Conservation (phyloP, 2,797 vertebrate genomes). For the Brachyalestes nurse region DNA sequence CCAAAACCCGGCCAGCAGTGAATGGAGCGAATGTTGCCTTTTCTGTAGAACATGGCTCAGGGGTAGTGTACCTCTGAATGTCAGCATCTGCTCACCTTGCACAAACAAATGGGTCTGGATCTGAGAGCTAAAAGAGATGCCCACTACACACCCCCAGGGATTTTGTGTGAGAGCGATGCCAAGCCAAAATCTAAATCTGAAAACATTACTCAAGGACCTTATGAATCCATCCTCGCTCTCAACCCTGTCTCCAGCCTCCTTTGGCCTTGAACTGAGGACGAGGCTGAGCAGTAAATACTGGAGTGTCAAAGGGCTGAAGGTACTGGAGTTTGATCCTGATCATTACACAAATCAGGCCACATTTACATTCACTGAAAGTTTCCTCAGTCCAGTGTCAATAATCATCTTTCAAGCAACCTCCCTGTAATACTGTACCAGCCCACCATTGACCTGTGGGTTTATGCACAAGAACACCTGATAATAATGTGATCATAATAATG, state of each 20-base stretch:
- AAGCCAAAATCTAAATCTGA: slow-evolving; percentile 12
- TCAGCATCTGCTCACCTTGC: not conserved
- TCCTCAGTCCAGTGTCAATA: too few relatives aligned
- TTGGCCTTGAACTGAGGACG: slow-evolving; percentile 1
- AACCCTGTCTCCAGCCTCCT: slow-evolving; percentile 25
- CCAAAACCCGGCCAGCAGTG: not conserved
- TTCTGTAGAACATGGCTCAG: not conserved
- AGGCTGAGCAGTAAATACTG: slow-evolving; percentile 25
- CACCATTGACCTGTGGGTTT: not conserved
- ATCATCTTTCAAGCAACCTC: not conserved
- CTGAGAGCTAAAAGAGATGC: not conserved
- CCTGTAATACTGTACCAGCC: not conserved
- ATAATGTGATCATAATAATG: not conserved
- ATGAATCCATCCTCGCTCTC: slow-evolving; percentile 13
- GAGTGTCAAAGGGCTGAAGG: slow-evolving; percentile 11
- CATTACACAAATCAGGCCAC: not conserved
- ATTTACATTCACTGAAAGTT: not conserved
- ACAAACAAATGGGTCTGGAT: slow-evolving; percentile 11
- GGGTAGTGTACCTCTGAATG: not conserved
- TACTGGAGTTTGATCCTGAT: slow-evolving; percentile 17
- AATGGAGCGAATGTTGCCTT: not conserved
- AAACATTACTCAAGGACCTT: slow-evolving; percentile 12
- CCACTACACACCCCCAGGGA: slow-evolving; percentile 18
- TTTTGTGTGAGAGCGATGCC: not conserved
- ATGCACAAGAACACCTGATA: not conserved